Evolutionary conservation across 2,888 invertebrate genomes (phyloP).

Genomic region (Lepidocyrtoides sp.): DNA sequence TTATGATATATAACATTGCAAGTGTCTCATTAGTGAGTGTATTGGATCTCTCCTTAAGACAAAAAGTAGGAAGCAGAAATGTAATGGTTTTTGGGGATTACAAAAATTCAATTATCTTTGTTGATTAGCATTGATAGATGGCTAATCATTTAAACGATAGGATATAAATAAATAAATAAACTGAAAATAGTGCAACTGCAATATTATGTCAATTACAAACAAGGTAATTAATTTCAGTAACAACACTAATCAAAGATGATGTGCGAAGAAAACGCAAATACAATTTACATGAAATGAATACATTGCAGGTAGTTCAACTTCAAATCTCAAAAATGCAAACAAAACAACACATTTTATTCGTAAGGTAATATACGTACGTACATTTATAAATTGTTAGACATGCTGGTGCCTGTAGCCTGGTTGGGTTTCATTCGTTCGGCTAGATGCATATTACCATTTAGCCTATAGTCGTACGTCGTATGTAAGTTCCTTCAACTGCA

Average conservation of each 20-base stretch:
- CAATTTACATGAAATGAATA: too few species aligned
- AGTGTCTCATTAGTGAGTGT: too few species aligned
- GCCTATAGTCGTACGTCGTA: too few species aligned
- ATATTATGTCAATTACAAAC: background rate
- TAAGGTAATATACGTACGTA: background rate
- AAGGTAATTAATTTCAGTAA: conserved; percentile 8
- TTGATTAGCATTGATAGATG: background rate
- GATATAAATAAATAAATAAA: background rate
- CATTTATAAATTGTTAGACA: background rate
- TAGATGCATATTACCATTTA: too few species aligned
- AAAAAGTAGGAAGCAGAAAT: background rate
- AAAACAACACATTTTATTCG: background rate
- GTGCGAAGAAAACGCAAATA: too few species aligned
- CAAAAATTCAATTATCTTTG: background rate
- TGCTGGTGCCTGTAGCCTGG: background rate
- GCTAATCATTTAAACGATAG: background rate
- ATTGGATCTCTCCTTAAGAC: too few species aligned
- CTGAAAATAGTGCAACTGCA: background rate
- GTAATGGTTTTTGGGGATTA: background rate
- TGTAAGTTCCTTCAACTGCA: too few species aligned
- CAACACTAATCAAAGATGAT: too few species aligned
- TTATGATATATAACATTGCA: background rate
- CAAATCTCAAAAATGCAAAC: too few species aligned
- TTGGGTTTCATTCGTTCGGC: too few species aligned
- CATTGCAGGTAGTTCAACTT: too few species aligned